phyloP scores from a whole-genome alignment of 1,140 invertebrate species.

The Elymnias hypermnestra region DNA sequence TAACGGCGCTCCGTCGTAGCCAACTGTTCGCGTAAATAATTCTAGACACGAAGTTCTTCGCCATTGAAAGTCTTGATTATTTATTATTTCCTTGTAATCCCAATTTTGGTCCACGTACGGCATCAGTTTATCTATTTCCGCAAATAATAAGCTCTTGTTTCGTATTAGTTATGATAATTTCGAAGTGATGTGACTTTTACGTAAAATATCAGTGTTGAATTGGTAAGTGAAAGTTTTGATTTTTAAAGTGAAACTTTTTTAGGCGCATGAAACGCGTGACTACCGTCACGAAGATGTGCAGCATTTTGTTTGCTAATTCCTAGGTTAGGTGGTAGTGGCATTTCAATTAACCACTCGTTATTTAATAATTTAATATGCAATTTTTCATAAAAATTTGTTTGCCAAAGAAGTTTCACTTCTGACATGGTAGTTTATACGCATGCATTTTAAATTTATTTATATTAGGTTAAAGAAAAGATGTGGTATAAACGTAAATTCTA shows the following conservation, averaged over 20 bases:
- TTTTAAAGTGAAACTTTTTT: no score
- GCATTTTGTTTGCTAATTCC: no score
- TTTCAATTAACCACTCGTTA: no score
- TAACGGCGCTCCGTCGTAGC: conserved; percentile 17
- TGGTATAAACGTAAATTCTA: no score
- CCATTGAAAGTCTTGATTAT: conserved; percentile 15
- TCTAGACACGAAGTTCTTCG: conserved; percentile 16
- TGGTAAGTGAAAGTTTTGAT: not conserved
- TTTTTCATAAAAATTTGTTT: no score
- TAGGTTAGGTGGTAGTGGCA: not conserved
- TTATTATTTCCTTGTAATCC: conserved; percentile 7
- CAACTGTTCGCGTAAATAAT: conserved; percentile 29
- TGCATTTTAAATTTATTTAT: no score
- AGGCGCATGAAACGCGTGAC: no score
- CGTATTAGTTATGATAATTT: not conserved
- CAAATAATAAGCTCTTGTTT: not conserved
- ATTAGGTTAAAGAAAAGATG: no score
- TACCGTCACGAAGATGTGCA: no score
- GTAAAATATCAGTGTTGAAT: not conserved
- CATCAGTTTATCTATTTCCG: not conserved
- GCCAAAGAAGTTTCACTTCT: no score
- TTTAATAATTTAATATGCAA: no score
- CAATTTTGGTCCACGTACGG: not conserved
- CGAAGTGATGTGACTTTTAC: not conserved
- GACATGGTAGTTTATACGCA: no score